These are phyloP conservation scores for Drosophila ficusphila DNA, from an alignment of 1,140 invertebrate species.

Conservation along the genomic window DNA sequence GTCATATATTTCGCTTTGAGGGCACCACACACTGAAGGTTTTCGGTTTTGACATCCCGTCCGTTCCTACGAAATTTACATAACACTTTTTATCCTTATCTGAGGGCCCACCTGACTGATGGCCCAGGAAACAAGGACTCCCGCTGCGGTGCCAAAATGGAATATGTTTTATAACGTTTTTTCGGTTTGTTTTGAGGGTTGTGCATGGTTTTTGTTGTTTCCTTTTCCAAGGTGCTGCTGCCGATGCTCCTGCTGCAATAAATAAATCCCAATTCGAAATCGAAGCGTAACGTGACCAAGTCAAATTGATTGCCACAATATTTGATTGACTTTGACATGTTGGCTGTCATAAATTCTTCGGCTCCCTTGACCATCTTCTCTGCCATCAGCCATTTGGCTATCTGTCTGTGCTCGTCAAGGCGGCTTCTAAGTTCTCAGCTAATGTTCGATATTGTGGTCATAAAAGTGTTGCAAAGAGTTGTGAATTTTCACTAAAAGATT, in stretches of 20 bases:
- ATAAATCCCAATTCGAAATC: constrained; percentile 67
- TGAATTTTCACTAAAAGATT: constrained; percentile 11
- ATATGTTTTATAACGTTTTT: constrained; percentile 76
- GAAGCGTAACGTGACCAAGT: constrained; percentile 69
- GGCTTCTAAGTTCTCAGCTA: constrained; percentile 32
- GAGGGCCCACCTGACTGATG: constrained; percentile 65
- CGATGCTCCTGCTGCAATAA: constrained; percentile 61
- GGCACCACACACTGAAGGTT: constrained; percentile 20
- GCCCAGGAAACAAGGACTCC: constrained; percentile 21
- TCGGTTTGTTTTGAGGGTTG: constrained; percentile 1
- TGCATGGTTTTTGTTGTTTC: background rate
- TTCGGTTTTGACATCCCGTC: constrained; percentile 41
- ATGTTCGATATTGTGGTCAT: constrained; percentile 18
- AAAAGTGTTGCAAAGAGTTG: constrained; percentile 33
- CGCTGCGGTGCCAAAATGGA: constrained; percentile 70
- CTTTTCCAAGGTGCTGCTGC: constrained; percentile 7
- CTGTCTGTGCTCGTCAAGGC: constrained; percentile 12
- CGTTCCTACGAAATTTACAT: constrained; percentile 78
- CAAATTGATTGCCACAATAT: constrained; percentile 83
- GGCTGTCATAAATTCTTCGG: constrained; percentile 73
- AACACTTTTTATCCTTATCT: constrained; percentile 79
- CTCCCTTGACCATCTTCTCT: constrained; percentile 25
- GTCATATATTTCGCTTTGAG: constrained; percentile 69
- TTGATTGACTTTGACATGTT: constrained; percentile 84
- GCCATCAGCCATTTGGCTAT: constrained; percentile 6